Evolutionary conservation across 2,797 vertebrate genomes (phyloP).

Genomic region (Scolopax bukidnonensis): DNA sequence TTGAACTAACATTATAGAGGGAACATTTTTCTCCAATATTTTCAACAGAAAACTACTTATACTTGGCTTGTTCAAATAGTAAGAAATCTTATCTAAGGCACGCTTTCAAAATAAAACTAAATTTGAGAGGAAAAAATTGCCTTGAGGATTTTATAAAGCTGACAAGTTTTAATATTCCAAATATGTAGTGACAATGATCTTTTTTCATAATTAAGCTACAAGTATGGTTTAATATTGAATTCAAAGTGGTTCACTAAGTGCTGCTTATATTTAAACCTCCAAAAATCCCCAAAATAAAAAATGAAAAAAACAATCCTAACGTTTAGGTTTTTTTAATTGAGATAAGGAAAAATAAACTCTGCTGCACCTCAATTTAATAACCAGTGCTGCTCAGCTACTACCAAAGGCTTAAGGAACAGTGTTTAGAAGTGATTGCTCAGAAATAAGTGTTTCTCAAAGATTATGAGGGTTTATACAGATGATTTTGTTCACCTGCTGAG

Average conservation of each 20-base stretch:
- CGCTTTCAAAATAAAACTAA: conserved; percentile 30
- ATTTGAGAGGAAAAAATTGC: conserved; percentile 18
- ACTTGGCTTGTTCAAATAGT: conserved; percentile 45
- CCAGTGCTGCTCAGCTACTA: not conserved
- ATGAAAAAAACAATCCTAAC: not conserved
- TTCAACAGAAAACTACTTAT: conserved; percentile 55
- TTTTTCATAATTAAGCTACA: conserved; percentile 20
- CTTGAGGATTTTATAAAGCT: conserved; percentile 45
- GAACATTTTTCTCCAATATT: conserved; percentile 1
- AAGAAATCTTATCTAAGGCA: conserved; percentile 52
- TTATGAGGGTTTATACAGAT: conserved; percentile 50
- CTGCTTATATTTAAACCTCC: not conserved
- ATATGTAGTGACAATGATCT: conserved; percentile 27
- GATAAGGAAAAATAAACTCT: conserved; percentile 36
- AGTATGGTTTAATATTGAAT: conserved; percentile 21
- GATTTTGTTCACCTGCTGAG: conserved; percentile 55
- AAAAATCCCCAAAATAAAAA: conserved; percentile 12
- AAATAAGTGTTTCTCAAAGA: conserved; percentile 53
- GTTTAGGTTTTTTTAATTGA: not conserved
- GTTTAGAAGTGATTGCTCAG: conserved; percentile 44
- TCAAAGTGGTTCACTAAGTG: not conserved
- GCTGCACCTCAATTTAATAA: conserved; percentile 22
- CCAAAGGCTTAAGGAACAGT: not conserved
- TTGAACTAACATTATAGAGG: conserved; percentile 20
- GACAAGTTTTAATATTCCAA: conserved; percentile 45